These are phyloP conservation scores for Drosophila antonietae DNA, from an alignment of 2,888 invertebrate genomes.

Conservation along the genomic window DNA sequence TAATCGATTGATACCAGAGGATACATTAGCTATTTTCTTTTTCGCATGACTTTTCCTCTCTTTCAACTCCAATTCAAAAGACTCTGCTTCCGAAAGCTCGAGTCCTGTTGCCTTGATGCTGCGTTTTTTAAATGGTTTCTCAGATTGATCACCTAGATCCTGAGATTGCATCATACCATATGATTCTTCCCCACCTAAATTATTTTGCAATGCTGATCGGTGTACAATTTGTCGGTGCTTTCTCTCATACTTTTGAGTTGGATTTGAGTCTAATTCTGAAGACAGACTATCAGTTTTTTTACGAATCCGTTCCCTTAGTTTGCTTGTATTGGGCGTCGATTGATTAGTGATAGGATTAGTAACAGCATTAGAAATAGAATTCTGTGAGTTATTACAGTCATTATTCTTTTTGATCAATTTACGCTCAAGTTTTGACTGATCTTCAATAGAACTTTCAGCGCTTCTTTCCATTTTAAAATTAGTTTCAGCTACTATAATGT, in stretches of 20 bases:
- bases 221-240: not conserved
- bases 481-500: not conserved
- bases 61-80: slow-evolving; percentile 1
- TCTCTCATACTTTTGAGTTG: not conserved
- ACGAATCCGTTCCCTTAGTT: not conserved
- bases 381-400: not conserved
- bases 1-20: not conserved
- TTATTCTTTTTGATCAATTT: not conserved
- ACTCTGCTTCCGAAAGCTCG: not conserved
- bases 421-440: not conserved
- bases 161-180: not conserved
- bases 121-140: not conserved
- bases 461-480: not conserved
- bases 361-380: not conserved
- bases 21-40: slow-evolving; percentile 12
- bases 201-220: slow-evolving; percentile 5
- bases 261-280: slow-evolving; percentile 11
- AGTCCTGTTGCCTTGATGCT: not conserved
- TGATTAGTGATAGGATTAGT: not conserved
- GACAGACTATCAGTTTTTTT: not conserved
- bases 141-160: not conserved
- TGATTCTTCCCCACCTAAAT: slow-evolving; percentile 11
- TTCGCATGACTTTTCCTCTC: not conserved
- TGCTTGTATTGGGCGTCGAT: not conserved
- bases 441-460: not conserved